Evolutionary conservation across 2,888 invertebrate genomes (phyloP).

Genomic region (Octodonta nipae): DNA sequence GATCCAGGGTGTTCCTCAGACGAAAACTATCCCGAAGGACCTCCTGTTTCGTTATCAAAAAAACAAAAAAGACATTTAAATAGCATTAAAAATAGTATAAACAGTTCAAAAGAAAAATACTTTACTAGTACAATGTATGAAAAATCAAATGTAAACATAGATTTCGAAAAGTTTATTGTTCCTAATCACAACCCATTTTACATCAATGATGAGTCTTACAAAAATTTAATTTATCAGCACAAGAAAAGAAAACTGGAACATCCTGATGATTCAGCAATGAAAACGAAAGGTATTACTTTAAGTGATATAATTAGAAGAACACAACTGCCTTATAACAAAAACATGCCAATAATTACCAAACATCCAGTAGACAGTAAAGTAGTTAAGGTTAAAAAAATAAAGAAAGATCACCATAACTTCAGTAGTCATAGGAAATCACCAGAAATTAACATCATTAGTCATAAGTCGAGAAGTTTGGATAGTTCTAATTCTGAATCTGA

Average conservation of each 20-base stretch:
- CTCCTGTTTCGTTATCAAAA: constrained; percentile 42
- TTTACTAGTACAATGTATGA: constrained; percentile 37
- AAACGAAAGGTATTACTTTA: constrained; percentile 58
- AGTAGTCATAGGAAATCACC: constrained; percentile 16
- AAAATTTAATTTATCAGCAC: constrained; percentile 56
- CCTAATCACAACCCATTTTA: constrained; percentile 37
- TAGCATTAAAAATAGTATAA: constrained; percentile 31
- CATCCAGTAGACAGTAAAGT: constrained; percentile 23
- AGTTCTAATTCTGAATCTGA: constrained; percentile 32
- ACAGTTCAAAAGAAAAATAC: constrained; percentile 30
- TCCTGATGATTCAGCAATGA: constrained; percentile 63
- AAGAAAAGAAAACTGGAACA: constrained; percentile 55
- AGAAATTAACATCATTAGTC: constrained; percentile 9
- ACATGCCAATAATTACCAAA: constrained; percentile 18
- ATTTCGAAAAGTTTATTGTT: constrained; percentile 33
- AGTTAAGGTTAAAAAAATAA: constrained; percentile 20
- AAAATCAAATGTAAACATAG: constrained; percentile 23
- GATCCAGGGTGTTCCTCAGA: constrained; percentile 51
- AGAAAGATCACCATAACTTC: constrained; percentile 21
- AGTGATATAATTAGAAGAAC: constrained; percentile 50
- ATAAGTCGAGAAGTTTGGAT: constrained; percentile 8
- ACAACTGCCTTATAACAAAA: constrained; percentile 33
- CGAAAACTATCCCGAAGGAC: constrained; percentile 62
- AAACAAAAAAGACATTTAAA: constrained; percentile 45
- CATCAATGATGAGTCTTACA: constrained; percentile 51